Evolutionary conservation across 2,888 invertebrate species (phyloP), one percentile per base, ranked within the genome.

Genomic region (Orchesella flavescens): DNA sequence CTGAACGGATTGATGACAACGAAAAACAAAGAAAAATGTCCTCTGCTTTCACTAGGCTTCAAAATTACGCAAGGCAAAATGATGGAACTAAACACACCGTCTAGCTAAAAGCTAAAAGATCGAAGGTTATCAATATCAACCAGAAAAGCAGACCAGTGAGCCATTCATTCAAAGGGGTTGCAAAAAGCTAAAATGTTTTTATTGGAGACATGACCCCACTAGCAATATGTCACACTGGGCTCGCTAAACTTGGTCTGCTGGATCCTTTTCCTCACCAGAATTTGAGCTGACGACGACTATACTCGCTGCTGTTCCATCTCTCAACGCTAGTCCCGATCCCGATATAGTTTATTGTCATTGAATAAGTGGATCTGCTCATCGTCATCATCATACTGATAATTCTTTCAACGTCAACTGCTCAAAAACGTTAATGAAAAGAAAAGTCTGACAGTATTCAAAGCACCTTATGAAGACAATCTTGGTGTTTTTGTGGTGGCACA

Each of bases 401-500:
- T n/a, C n/a, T n/a, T n/a, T n/a, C n/a, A n/a, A n/a, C n/a, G 49
- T 76, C 77, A 77, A 53, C 77, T 61, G 17, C 68, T 68, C 80
- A 2, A 83, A 75, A 74, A 72, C 85, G n/a, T 69, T 75, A 34
- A 43, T 80, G n/a, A 81, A 75, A 87, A 87, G 72, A 83, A 85
- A 72, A 80, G 81, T 65, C 59, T 87, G 46, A 85, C 74, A 43
- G 61, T 86, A 49, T 85, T 87, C 73, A 65, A 84, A 73, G 63
- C 76, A 43, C 85, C 86, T 15, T 59, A 73, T 15, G 80, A 75
- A 73, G 87, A 87, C 81, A 74, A 73, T 21, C 82, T 85, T 74
- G 87, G 87, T 15, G 85, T 85, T 79, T 65, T 69, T 59, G 83
- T 87, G 24, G 78, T 87, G 44, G 87, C 82, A 55, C 80, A 80